Conservation (phyloP, 2,113 vertebrate species). For the Chelonoidis abingdonii region DNA sequence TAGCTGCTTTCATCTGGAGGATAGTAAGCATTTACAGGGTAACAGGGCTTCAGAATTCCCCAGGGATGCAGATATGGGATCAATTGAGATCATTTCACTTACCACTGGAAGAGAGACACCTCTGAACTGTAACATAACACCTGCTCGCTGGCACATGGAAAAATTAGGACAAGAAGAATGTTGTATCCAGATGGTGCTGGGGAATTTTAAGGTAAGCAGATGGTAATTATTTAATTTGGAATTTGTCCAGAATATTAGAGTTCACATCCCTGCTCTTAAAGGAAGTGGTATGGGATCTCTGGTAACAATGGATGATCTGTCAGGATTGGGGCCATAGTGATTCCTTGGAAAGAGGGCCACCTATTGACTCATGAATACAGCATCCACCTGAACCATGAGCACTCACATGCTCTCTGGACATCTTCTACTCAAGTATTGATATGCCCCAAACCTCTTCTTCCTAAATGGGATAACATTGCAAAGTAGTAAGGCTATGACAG, state of each 20-base stretch:
- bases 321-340: not conserved
- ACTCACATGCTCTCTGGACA: not conserved
- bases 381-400: fast-evolving
- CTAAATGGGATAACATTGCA: not conserved
- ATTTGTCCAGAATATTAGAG: not conserved
- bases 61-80: not conserved
- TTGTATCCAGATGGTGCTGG: not conserved
- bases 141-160: not conserved
- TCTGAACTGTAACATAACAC: not conserved
- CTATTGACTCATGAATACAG: not conserved
- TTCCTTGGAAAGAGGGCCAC: not conserved
- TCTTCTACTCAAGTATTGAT: not conserved
- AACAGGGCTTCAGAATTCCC: not conserved
- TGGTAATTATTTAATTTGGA: not conserved
- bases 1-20: not conserved
- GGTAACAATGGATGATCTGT: fast-evolving
- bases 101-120: fast-evolving
- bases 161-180: not conserved
- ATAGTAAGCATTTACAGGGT: not conserved
- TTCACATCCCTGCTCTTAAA: not conserved
- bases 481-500: not conserved
- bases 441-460: not conserved
- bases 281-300: not conserved
- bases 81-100: not conserved
- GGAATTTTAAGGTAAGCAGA: not conserved